phyloP scores from a whole-genome alignment of 2,113 vertebrate genomes.

The Casuarius casuarius region DNA sequence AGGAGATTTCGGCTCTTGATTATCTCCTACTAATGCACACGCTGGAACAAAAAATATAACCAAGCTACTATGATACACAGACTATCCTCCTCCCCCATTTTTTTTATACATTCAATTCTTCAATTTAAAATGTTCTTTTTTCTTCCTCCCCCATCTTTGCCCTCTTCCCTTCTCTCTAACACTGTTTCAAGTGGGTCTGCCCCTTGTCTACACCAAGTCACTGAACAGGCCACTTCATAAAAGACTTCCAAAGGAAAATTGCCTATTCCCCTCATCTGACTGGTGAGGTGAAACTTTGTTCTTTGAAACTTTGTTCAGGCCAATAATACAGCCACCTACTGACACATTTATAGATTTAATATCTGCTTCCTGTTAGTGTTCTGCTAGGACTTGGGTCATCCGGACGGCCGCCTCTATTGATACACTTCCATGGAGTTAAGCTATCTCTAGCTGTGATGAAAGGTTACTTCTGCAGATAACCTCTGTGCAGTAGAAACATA shows the following conservation, averaged over 20 bases:
- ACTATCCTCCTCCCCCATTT: background rate
- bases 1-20: slow-evolving; percentile 18
- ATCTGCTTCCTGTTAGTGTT: slow-evolving; percentile 6
- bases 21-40: background rate
- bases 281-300: background rate
- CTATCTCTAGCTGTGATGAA: background rate
- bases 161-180: slow-evolving; percentile 1
- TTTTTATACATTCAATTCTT: slow-evolving; percentile 3
- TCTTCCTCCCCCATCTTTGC: background rate
- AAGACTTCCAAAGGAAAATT: slow-evolving; percentile 3
- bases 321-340: background rate
- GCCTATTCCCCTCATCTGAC: background rate
- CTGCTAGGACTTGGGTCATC: background rate
- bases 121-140: background rate
- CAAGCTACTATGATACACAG: background rate
- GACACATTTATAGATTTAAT: background rate
- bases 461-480: background rate
- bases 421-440: background rate
- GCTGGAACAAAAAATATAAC: background rate
- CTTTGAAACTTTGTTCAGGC: background rate
- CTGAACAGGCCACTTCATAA: background rate
- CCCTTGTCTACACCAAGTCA: background rate
- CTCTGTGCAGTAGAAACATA: background rate
- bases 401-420: background rate
- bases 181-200: background rate